Percentiles rank a stretch among this genome's conserved stretches.
phyloP scores from a whole-genome alignment of 2,113 vertebrate genomes.

The Sylvietta virens region DNA sequence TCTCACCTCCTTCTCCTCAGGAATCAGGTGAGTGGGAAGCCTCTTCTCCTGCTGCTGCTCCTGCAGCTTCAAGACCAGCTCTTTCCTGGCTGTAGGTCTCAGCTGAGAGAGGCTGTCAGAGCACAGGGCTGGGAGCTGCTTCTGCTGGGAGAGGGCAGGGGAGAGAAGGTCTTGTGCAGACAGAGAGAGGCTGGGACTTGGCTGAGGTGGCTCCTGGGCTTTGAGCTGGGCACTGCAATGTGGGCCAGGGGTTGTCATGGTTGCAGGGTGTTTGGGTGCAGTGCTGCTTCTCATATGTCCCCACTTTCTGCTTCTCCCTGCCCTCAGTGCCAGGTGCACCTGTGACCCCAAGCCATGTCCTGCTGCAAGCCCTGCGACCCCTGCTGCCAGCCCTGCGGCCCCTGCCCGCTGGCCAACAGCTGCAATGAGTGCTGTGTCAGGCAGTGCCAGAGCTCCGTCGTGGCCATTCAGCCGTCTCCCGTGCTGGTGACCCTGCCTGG shows the following conservation, averaged over 20 bases:
- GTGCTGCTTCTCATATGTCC: not conserved
- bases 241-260: not conserved
- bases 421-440: not conserved
- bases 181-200: not conserved
- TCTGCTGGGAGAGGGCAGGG: not conserved
- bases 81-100: not conserved
- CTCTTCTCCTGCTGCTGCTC: not conserved
- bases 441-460: not conserved
- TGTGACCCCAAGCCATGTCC: not conserved
- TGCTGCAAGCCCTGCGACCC: not conserved
- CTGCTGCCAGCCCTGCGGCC: not conserved
- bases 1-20: no score
- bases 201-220: not conserved
- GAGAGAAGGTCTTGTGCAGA: not conserved
- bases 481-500: not conserved
- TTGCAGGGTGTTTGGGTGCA: not conserved
- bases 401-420: not conserved
- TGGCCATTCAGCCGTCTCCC: fast-evolving
- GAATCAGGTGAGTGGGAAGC: no score
- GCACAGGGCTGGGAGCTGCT: fast-evolving
- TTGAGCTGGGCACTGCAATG: not conserved
- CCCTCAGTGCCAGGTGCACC: not conserved
- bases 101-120: fast-evolving
- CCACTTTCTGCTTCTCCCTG: not conserved
- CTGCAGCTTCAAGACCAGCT: not conserved